Conservation (phyloP, 2,797 vertebrate genomes). For the Clarias laeviceps region DNA sequence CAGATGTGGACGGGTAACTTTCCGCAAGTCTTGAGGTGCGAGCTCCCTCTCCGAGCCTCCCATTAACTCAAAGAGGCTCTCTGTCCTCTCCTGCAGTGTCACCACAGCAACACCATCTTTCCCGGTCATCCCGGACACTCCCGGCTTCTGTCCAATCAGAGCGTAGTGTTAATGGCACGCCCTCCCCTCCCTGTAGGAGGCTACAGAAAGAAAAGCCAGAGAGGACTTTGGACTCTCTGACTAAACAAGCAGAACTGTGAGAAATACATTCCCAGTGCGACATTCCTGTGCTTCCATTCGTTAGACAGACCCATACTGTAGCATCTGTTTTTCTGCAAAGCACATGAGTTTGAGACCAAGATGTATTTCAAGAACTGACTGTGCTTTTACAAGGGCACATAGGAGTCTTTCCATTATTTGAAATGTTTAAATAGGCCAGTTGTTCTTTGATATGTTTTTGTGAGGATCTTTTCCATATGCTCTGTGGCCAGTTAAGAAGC, state of each 20-base stretch:
- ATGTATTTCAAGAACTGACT: slow-evolving; percentile 16
- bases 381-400: slow-evolving; percentile 26
- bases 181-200: slow-evolving; percentile 4
- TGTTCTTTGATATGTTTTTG: slow-evolving; percentile 41
- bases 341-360: slow-evolving; percentile 13
- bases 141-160: slow-evolving; percentile 32
- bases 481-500: slow-evolving; percentile 11
- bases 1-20: slow-evolving; percentile 48
- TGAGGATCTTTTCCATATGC: slow-evolving; percentile 47
- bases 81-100: slow-evolving; percentile 45
- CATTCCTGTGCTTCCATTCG: slow-evolving; percentile 41
- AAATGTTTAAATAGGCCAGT: slow-evolving; percentile 38
- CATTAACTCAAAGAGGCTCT: slow-evolving; percentile 37
- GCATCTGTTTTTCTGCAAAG: slow-evolving; percentile 14
- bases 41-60: slow-evolving; percentile 18
- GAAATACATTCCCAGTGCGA: slow-evolving; percentile 11
- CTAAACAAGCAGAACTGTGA: slow-evolving; percentile 29
- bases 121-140: slow-evolving; percentile 40
- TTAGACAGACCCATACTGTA: slow-evolving; percentile 6
- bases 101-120: slow-evolving; percentile 44
- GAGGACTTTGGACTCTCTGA: slow-evolving; percentile 8
- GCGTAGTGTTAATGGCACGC: not conserved
- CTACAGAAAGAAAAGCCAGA: slow-evolving; percentile 14
- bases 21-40: slow-evolving; percentile 35
- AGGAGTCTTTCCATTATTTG: slow-evolving; percentile 13